Conservation (phyloP, 2,888 invertebrate species). For the Spilarctia lutea region DNA sequence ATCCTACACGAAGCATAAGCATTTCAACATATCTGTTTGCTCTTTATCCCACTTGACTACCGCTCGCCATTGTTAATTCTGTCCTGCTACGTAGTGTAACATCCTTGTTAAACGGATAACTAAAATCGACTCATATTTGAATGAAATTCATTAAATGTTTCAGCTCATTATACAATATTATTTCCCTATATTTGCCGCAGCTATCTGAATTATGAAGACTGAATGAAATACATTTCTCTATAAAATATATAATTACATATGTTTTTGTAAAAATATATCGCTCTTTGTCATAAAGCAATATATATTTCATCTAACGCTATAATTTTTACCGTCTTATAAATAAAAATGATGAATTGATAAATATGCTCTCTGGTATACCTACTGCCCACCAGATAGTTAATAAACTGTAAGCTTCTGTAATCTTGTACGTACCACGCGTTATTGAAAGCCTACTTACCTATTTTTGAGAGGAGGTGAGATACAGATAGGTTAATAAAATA, state of each 20-base stretch:
- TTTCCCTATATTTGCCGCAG: slow-evolving; percentile 20
- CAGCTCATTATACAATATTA: slow-evolving; percentile 39
- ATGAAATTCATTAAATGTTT: slow-evolving; percentile 43
- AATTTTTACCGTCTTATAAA: neutral
- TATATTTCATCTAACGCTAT: neutral
- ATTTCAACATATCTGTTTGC: slow-evolving; percentile 30
- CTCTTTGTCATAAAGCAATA: neutral
- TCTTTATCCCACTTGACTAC: slow-evolving; percentile 28
- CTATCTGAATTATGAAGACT: neutral
- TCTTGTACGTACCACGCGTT: neutral
- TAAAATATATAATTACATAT: neutral
- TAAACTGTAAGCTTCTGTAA: neutral
- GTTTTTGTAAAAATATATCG: neutral
- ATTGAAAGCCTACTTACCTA: neutral
- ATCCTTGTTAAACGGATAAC: slow-evolving; percentile 13
- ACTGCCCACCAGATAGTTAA: neutral
- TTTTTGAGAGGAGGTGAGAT: neutral
- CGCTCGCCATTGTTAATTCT: slow-evolving; percentile 9
- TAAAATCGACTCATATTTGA: slow-evolving; percentile 24
- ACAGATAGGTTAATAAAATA: too few species aligned
- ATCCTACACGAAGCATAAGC: slow-evolving; percentile 37
- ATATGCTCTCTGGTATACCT: neutral
- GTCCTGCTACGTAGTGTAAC: neutral
- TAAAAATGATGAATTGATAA: neutral
- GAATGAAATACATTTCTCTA: neutral